These are phyloP conservation scores for Oncopeltus fasciatus DNA, from an alignment of 1,140 invertebrate genomes.

Conservation along the genomic window DNA sequence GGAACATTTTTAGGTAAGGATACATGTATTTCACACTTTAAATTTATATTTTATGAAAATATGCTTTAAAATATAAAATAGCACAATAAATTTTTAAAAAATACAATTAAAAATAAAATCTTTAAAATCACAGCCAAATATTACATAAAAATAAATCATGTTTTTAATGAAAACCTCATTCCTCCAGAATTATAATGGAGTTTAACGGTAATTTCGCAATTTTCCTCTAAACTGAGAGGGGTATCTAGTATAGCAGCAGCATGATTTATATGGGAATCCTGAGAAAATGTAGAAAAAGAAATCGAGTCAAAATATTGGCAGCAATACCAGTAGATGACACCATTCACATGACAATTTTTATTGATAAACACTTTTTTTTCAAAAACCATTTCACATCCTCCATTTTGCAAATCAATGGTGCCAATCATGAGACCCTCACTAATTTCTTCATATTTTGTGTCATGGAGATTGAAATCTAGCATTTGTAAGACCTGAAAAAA, in stretches of 20 bases:
- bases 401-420: neutral
- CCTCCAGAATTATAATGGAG: neutral
- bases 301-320: neutral
- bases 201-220: neutral
- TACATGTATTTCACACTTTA: no score
- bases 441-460: neutral
- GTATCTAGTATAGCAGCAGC: neutral
- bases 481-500: neutral
- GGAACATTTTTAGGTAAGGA: no score
- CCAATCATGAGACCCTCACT: neutral
- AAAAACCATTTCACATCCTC: neutral
- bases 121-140: no score
- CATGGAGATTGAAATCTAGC: neutral
- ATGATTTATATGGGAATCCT: constrained; percentile 1
- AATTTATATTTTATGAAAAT: no score
- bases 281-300: neutral
- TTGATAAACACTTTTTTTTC: neutral
- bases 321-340: neutral
- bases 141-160: no score
- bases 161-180: neutral
- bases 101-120: no score
- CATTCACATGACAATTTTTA: neutral
- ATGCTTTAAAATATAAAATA: no score
- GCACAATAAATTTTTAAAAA: no score
- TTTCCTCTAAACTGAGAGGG: neutral